Percentiles rank a stretch among this genome's conserved stretches.
These are phyloP conservation scores for Augochlorella aurata DNA, from an alignment of 2,888 invertebrate species.

Conservation along the genomic window DNA sequence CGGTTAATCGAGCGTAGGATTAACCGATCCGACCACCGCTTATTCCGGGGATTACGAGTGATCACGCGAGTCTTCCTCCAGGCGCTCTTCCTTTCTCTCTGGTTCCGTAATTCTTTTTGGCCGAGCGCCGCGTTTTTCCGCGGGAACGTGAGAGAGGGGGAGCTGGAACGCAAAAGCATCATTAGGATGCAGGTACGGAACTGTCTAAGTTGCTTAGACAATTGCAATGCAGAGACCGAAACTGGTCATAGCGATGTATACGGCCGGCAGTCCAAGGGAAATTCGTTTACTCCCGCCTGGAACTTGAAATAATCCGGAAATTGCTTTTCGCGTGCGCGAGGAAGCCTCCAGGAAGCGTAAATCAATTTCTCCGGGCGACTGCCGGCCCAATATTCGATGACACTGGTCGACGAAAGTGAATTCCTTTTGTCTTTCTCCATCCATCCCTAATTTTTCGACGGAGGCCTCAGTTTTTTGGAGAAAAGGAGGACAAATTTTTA, in stretches of 20 bases:
- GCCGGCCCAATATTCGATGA: not conserved
- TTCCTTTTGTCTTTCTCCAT: too few relatives aligned
- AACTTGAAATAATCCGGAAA: not conserved
- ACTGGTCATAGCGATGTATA: not conserved
- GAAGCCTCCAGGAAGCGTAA: not conserved
- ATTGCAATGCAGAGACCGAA: not conserved
- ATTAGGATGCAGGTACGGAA: not conserved
- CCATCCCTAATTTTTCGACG: too few relatives aligned
- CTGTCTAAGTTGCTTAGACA: not conserved
- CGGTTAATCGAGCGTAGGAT: conserved; percentile 23
- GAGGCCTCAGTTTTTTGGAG: too few relatives aligned
- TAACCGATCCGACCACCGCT: conserved; percentile 10
- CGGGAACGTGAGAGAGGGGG: conserved; percentile 38
- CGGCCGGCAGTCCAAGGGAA: not conserved
- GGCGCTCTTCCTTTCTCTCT: conserved; percentile 33
- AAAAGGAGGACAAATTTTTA: too few relatives aligned
- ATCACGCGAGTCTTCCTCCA: conserved; percentile 6
- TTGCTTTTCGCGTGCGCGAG: not conserved
- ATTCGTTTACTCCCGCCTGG: not conserved
- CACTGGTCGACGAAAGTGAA: too few relatives aligned
- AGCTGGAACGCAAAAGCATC: conserved; percentile 8
- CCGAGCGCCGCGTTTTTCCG: not conserved
- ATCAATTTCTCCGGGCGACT: conserved; percentile 6
- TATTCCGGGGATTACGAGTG: not conserved
- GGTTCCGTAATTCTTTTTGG: not conserved